Base-by-base conservation (phyloP, 2,888 invertebrate genomes). In the Troides helena region DNA sequence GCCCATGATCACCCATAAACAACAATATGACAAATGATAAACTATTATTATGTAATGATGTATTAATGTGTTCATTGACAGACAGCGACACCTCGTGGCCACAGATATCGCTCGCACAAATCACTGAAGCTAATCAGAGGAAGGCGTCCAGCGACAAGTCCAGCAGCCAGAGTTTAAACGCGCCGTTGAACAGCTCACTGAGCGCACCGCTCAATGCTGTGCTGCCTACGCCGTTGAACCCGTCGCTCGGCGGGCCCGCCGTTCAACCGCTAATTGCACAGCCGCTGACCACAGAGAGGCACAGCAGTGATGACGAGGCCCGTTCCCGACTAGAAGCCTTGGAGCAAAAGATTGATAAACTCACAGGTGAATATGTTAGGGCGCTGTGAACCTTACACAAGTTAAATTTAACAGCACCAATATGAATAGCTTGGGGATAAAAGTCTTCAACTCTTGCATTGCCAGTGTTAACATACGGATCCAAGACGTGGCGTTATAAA, bases 41-140 rank as follows among this genome's bases (percentile, higher is more conserved):
- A 39, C 7, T 39, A 10, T 7, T 30, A 30, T 30, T 30, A 3
- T 39, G 1, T 6, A 39, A 39, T 10, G 10, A 10, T 39, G 39
- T 10, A 39, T 10, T 8, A 39, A 39, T 39, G 30, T 30, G 30
- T 39, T 39, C 12, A 23, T 65, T 75, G 74, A 1, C 82, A 90
- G 90, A 79, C 67, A 86, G 82, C 73, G 91, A 92, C 66, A 88
- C 88, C 0, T 77, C 83, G 1, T 93, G 93, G 93, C 93, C 93
- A 0, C 87, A 87, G 74, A 92, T 93, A 67, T 89, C 92, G 1
- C 77, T 93, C 23, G 90, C 87, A 0, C 91, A 92, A 73, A 87
- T 93, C 63, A 85, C 87, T 0, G 91, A 91, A 60, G 90, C 91
- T 36, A 86, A 89, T 73, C 89, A 89, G 68, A 82, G 92, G 64